Conservation (phyloP, 2,113 vertebrate species). For the Entelurus aequoreus region DNA sequence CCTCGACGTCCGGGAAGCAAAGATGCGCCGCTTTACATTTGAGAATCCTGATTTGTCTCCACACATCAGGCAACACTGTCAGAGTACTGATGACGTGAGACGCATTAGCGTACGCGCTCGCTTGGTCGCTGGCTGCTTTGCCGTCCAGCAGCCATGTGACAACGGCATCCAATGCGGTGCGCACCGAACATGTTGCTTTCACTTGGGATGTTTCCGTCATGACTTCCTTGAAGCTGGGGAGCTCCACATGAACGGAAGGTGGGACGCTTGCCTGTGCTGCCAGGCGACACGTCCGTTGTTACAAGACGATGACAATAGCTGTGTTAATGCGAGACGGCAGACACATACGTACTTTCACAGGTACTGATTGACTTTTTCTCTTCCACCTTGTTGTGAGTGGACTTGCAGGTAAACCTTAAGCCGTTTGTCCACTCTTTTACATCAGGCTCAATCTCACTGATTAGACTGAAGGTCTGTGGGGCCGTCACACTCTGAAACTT, state of each 20-base stretch:
- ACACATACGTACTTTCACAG: conserved; percentile 56
- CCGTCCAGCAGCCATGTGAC: conserved; percentile 51
- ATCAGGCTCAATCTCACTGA: conserved; percentile 42
- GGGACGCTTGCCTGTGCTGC: conserved; percentile 14
- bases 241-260: conserved; percentile 37
- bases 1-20: conserved; percentile 36
- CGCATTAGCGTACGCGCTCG: rapidly evolving
- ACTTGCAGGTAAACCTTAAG: conserved; percentile 41
- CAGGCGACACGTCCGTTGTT: background rate
- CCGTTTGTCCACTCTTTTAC: conserved; percentile 20
- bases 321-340: background rate
- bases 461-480: conserved; percentile 23
- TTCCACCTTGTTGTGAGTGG: rapidly evolving
- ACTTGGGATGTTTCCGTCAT: background rate
- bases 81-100: conserved; percentile 20
- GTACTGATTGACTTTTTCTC: conserved; percentile 14
- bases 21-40: conserved; percentile 54
- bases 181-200: conserved; percentile 44
- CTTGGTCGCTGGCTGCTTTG: rapidly evolving
- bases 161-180: conserved; percentile 3
- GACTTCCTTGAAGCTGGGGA: conserved; percentile 39
- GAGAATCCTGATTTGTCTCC: conserved; percentile 23
- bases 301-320: background rate
- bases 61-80: background rate
- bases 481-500: conserved; percentile 4